Conservation (phyloP, 35 echinoderm and acorn worm species). For the Acanthaster planci region DNA sequence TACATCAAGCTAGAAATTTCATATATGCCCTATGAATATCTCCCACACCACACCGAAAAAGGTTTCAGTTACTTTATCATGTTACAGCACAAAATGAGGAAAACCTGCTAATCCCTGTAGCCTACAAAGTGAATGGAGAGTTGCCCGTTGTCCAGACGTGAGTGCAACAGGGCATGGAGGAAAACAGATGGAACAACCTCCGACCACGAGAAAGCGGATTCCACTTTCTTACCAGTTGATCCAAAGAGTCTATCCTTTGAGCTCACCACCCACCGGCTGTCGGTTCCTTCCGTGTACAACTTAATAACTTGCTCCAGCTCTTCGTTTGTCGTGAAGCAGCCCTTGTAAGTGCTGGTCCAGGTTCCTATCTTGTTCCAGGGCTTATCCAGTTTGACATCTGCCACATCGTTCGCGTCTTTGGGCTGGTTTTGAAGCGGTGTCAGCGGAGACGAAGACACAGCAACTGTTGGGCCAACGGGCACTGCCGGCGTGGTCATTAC, state of each 20-base stretch:
- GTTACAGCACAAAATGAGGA: too few species aligned
- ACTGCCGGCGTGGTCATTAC: neutral
- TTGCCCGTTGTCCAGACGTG: too few species aligned
- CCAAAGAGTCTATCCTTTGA: slow-evolving; percentile 1
- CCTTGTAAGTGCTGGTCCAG: neutral
- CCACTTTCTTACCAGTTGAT: slow-evolving; percentile 7
- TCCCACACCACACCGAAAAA: too few species aligned
- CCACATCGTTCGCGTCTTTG: neutral
- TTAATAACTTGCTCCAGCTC: neutral
- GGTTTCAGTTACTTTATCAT: too few species aligned
- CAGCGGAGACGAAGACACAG: neutral
- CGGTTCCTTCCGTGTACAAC: neutral
- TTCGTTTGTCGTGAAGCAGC: neutral
- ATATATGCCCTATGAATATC: too few species aligned
- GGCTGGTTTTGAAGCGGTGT: neutral
- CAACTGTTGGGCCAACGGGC: neutral
- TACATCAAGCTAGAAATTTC: too few species aligned
- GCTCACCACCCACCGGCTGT: neutral
- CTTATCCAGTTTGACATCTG: neutral
- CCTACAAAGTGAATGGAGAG: too few species aligned
- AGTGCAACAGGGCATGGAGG: too few species aligned
- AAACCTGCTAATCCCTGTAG: too few species aligned
- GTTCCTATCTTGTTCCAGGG: neutral
- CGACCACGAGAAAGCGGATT: too few species aligned
- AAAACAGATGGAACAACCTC: too few species aligned